These are phyloP conservation scores for Melanerpes formicivorus DNA, from an alignment of 2,113 vertebrate genomes.

Conservation along the genomic window DNA sequence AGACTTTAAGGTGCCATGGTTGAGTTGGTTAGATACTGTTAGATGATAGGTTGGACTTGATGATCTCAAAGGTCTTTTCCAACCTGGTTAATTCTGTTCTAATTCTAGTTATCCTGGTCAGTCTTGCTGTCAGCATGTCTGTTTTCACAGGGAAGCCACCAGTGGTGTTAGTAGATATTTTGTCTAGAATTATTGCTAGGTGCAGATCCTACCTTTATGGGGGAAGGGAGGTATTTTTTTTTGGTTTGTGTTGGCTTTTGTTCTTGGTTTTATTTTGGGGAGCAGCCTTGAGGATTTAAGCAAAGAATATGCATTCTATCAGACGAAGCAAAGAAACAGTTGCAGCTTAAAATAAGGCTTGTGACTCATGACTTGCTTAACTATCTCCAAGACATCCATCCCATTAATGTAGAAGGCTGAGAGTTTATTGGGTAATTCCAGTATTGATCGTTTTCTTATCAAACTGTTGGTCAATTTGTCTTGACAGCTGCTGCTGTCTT, in stretches of 20 bases:
- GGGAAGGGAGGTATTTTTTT: no score
- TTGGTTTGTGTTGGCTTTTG: not conserved
- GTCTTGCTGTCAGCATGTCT: not conserved
- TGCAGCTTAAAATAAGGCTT: not conserved
- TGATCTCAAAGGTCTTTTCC: no score
- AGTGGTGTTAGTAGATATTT: not conserved
- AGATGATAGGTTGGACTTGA: no score
- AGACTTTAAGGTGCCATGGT: not conserved
- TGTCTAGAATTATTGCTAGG: not conserved
- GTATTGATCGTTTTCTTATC: not conserved
- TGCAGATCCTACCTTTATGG: not conserved
- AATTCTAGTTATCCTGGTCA: not conserved
- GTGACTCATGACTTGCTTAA: not conserved
- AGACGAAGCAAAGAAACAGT: not conserved
- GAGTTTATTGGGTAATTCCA: not conserved
- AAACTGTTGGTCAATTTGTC: not conserved
- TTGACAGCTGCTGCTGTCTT: slow-evolving; percentile 2
- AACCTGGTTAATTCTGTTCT: no score
- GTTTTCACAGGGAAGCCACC: not conserved
- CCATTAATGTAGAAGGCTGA: not conserved
- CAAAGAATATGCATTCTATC: not conserved
- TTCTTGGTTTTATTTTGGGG: not conserved
- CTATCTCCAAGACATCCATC: not conserved
- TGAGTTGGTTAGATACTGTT: no score
- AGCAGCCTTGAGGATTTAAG: not conserved